phyloP scores from a whole-genome alignment of 2,888 invertebrate species.

The Xestia ashworthii region DNA sequence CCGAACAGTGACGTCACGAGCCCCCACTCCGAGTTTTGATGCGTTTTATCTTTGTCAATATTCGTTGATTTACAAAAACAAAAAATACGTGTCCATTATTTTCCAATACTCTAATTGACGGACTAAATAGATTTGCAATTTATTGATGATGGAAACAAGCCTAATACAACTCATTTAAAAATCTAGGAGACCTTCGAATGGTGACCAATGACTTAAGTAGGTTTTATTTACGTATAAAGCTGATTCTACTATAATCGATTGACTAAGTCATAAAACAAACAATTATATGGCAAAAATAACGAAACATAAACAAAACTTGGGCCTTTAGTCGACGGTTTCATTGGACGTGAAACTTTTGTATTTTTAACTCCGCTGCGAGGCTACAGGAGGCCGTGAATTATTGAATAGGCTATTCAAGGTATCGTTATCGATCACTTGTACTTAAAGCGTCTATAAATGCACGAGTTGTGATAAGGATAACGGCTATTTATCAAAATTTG shows the following conservation, averaged over 20 bases:
- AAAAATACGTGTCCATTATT: no score
- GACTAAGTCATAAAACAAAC: slow-evolving; percentile 19
- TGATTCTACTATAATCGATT: slow-evolving; percentile 15
- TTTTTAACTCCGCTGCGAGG: slow-evolving; percentile 65
- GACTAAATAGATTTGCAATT: no score
- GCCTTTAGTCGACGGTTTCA: slow-evolving; percentile 33
- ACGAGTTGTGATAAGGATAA: slow-evolving; percentile 51
- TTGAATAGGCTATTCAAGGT: slow-evolving; percentile 66
- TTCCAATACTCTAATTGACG: no score
- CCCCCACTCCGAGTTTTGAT: no score
- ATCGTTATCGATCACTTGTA: slow-evolving; percentile 65
- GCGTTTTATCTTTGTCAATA: no score
- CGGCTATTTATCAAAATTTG: slow-evolving; percentile 47
- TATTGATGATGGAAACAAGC: no score
- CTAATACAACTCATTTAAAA: slow-evolving; percentile 16
- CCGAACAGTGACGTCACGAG: no score
- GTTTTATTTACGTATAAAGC: slow-evolving; percentile 16
- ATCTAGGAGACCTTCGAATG: slow-evolving; percentile 19
- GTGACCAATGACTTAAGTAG: slow-evolving; percentile 10
- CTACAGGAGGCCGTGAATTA: slow-evolving; percentile 65
- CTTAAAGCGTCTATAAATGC: slow-evolving; percentile 54
- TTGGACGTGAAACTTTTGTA: slow-evolving; percentile 53
- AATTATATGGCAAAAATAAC: slow-evolving; percentile 13
- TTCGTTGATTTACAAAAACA: no score
- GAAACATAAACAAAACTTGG: slow-evolving; percentile 23